Evolutionary conservation across 2,888 invertebrate species (phyloP).

Genomic region (Druceiella hillmani): DNA sequence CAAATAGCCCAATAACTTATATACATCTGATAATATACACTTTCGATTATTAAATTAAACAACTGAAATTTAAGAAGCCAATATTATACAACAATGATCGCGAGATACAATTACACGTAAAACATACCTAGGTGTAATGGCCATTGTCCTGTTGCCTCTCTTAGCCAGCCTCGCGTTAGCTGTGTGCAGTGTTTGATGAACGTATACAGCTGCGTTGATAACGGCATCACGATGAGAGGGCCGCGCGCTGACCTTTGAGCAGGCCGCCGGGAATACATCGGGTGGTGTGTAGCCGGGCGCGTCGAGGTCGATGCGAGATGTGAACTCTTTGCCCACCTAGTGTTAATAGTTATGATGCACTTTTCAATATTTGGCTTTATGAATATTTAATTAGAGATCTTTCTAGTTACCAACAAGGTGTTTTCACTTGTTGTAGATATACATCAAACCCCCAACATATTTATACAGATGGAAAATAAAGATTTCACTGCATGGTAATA

Average conservation of each 20-base stretch:
- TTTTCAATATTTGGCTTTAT: slow-evolving; percentile 5
- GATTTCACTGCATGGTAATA: no score
- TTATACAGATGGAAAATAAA: no score
- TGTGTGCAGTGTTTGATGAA: slow-evolving; percentile 94
- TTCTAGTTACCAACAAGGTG: no score
- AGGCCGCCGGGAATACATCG: slow-evolving; percentile 86
- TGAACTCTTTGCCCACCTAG: slow-evolving; percentile 91
- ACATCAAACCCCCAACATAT: no score
- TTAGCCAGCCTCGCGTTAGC: slow-evolving; percentile 89
- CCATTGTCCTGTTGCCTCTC: slow-evolving; percentile 92
- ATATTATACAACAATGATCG: no score
- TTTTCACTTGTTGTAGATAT: no score
- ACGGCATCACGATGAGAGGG: slow-evolving; percentile 92
- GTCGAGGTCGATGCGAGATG: slow-evolving; percentile 91
- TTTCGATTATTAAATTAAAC: no score
- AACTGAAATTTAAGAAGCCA: no score
- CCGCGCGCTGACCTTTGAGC: slow-evolving; percentile 65
- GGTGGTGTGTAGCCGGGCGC: slow-evolving; percentile 80
- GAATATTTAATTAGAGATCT: no score
- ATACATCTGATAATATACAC: no score
- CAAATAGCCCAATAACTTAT: no score
- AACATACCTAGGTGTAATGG: slow-evolving; percentile 81
- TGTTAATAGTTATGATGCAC: background rate
- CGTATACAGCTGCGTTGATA: slow-evolving; percentile 98
- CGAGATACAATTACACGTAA: background rate